Evolutionary conservation across 2,797 vertebrate genomes (phyloP), one percentile per base, ranked within the genome.

Genomic region (Dryobates pubescens): DNA sequence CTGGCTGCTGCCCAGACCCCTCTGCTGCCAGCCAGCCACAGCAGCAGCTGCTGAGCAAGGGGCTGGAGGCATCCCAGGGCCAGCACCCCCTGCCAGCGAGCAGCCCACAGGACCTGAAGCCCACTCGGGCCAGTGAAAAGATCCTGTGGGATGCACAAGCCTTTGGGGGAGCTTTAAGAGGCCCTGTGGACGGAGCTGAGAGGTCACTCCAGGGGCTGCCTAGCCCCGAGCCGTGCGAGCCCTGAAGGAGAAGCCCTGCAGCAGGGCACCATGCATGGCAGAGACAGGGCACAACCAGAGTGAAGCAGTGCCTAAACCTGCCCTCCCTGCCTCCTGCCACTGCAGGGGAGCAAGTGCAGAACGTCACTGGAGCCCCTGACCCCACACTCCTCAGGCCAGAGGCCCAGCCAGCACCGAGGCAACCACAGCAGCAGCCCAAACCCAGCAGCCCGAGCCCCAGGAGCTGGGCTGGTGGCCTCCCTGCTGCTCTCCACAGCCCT

Each of bases 201-300:
- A 51, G 32, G 7, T 11, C 17, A 6, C 20, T 6, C 11, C 0
- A 0, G 32, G 38, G 45, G 62, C 68, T 76, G 38, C 26, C 8
- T 15, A 36, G 19, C 0, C 17, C 30, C 14, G 27, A 34, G 24
- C 49, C 67, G 32, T 0, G 0, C 17, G 13, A 63, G 5, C 26
- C n/a, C 14, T 0, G 0, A 30, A 45, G 32, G 43, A 88, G 59
- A 56, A 82, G 59, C 32, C 49, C 38, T 18, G n/a, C 30, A 9
- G 29, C 36, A 26, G 64, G 6, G 15, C 27, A 34, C 12, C 41
- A 7, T 0, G 7, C 20, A 20, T 1, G 2, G 45, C 51, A 88
- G 72, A 71, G 32, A 62, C 0, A 1, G 58, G 53, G 29, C 65
- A 54, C 54, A 87, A 4, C 10, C 27, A 1, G 0, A 4, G 56